Conservation (phyloP, 2,888 invertebrate species). For the Bembecia ichneumoniformis region DNA sequence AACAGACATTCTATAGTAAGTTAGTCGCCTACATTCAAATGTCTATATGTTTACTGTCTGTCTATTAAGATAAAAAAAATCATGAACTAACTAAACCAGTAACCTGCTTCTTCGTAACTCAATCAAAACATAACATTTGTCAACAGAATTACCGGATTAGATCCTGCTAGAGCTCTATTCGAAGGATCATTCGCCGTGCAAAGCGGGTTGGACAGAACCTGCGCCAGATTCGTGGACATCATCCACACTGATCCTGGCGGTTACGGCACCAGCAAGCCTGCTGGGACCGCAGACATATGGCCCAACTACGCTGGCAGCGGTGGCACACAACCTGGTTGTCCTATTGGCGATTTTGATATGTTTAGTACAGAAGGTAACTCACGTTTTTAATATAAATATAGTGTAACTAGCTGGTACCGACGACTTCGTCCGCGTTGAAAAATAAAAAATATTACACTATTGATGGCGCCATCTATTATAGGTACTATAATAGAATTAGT, state of each 20-base stretch:
- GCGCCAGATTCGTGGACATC: constrained; percentile 75
- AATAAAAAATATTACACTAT: too few species aligned
- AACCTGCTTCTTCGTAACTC: too few species aligned
- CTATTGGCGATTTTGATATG: constrained; percentile 38
- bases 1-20: too few species aligned
- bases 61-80: too few species aligned
- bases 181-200: constrained; percentile 52
- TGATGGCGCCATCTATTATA: too few species aligned
- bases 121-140: not conserved
- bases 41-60: too few species aligned
- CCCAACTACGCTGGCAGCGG: constrained; percentile 62
- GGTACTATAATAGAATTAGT: too few species aligned
- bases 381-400: not conserved
- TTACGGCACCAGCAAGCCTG: constrained; percentile 63
- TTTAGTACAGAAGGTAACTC: constrained; percentile 44
- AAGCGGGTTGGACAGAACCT: constrained; percentile 50
- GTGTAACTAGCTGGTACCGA: too few species aligned
- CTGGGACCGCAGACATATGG: constrained; percentile 74
- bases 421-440: too few species aligned
- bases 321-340: constrained; percentile 68
- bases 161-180: constrained; percentile 72
- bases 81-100: not conserved
- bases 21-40: too few species aligned
- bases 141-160: constrained; percentile 69
- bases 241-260: constrained; percentile 77